Conservation (phyloP, 2,888 invertebrate species). For the Bellardia bayeri region DNA sequence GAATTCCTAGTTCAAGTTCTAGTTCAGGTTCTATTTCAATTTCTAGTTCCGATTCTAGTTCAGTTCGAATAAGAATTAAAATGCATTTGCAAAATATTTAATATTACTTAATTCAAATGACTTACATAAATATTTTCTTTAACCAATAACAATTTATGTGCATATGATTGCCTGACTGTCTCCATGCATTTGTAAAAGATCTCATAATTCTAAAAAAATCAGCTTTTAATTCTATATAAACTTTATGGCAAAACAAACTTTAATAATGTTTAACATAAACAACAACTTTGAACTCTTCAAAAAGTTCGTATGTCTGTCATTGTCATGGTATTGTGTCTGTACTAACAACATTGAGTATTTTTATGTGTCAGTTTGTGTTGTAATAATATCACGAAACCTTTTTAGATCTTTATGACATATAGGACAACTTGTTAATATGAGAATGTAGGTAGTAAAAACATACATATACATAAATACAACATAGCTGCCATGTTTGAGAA, state of each 20-base stretch:
- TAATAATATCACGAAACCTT: slow-evolving; percentile 19
- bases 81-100: too few species aligned
- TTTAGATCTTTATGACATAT: slow-evolving; percentile 30
- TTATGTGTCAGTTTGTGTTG: slow-evolving; percentile 1
- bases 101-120: too few species aligned
- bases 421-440: slow-evolving; percentile 46
- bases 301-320: slow-evolving; percentile 1
- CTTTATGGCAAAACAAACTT: slow-evolving; percentile 11
- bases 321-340: not conserved
- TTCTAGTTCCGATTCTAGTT: too few species aligned
- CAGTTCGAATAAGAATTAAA: too few species aligned
- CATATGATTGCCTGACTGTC: too few species aligned
- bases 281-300: slow-evolving; percentile 18
- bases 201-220: not conserved
- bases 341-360: not conserved
- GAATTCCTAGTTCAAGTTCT: too few species aligned
- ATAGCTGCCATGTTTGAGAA: not conserved
- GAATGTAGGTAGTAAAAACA: not conserved
- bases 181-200: not conserved
- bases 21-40: too few species aligned
- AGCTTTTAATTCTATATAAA: slow-evolving; percentile 3
- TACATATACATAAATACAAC: not conserved
- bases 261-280: slow-evolving; percentile 1
- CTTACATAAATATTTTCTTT: too few species aligned
- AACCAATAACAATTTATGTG: too few species aligned